These are phyloP conservation scores for Oeneis ivallda DNA, from an alignment of 2,888 invertebrate genomes.

Conservation along the genomic window DNA sequence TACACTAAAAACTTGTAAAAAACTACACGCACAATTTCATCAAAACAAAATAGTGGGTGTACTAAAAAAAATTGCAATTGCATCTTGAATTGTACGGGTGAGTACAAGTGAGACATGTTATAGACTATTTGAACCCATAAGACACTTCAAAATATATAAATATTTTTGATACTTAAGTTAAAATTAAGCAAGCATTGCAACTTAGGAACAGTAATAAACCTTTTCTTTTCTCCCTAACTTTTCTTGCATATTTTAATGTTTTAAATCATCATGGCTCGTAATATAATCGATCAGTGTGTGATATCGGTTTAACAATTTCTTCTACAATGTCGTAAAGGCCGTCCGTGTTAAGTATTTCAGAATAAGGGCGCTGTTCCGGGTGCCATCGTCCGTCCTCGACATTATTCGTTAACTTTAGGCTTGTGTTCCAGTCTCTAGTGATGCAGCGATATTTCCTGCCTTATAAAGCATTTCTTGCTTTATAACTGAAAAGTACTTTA, in stretches of 20 bases:
- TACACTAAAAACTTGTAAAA: no score
- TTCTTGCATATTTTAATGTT: background rate
- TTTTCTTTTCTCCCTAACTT: background rate
- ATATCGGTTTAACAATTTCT: constrained; percentile 10
- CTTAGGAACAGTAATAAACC: background rate
- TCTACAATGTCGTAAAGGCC: constrained; percentile 15
- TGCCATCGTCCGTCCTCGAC: constrained; percentile 39
- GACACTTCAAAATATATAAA: background rate
- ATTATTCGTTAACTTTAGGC: constrained; percentile 37
- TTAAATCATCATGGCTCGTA: background rate
- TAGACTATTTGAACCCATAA: no score
- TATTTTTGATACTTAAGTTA: no score
- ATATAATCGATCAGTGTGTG: constrained; percentile 3
- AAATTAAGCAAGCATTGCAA: background rate
- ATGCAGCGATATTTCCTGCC: constrained; percentile 2
- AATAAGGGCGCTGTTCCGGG: constrained; percentile 37
- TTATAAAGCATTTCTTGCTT: no score
- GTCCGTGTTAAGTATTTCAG: constrained; percentile 25
- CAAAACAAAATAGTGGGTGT: no score
- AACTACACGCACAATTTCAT: no score
- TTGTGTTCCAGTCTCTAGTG: constrained; percentile 18
- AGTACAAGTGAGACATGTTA: no score
- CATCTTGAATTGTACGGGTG: no score
- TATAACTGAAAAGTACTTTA: no score
- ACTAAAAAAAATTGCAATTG: no score